Conservation (phyloP, 2,888 invertebrate genomes). For the Sinelater perroti region DNA sequence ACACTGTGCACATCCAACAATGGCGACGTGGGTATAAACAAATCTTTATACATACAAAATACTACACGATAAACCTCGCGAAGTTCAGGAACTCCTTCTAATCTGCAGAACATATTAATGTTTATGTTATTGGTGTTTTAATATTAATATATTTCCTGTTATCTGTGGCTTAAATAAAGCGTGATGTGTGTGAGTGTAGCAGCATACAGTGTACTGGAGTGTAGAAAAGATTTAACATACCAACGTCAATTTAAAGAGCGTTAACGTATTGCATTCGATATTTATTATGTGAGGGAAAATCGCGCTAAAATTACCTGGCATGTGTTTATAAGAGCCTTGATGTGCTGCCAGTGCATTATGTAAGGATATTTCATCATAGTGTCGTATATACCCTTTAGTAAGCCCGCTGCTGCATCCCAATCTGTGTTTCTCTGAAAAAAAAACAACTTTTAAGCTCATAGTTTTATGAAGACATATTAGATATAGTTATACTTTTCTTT, state of each 20-base stretch:
- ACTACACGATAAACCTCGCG: conserved; percentile 1
- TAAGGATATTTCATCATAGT: conserved; percentile 93
- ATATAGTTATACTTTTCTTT: too few relatives aligned
- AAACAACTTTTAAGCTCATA: too few relatives aligned
- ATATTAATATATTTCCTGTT: background rate
- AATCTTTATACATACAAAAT: conserved; percentile 26
- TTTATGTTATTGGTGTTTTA: background rate
- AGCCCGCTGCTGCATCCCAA: conserved; percentile 95
- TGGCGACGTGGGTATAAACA: conserved; percentile 8
- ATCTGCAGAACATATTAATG: conserved; percentile 3
- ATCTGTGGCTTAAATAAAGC: background rate
- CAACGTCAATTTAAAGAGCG: too few relatives aligned
- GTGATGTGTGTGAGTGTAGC: background rate
- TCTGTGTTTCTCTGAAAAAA: conserved; percentile 84
- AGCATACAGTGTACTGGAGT: background rate
- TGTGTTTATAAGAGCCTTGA: conserved; percentile 86
- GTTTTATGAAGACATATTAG: conserved; percentile 4
- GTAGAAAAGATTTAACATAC: background rate
- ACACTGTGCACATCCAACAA: conserved; percentile 9
- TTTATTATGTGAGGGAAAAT: background rate
- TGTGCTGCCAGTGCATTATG: conserved; percentile 95
- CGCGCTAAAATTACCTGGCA: conserved; percentile 79
- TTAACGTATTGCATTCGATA: too few relatives aligned
- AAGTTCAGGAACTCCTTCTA: conserved; percentile 10
- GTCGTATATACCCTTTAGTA: conserved; percentile 94